Base-by-base conservation (phyloP, 2,888 invertebrate genomes). In the Acanthosepion esculentum region DNA sequence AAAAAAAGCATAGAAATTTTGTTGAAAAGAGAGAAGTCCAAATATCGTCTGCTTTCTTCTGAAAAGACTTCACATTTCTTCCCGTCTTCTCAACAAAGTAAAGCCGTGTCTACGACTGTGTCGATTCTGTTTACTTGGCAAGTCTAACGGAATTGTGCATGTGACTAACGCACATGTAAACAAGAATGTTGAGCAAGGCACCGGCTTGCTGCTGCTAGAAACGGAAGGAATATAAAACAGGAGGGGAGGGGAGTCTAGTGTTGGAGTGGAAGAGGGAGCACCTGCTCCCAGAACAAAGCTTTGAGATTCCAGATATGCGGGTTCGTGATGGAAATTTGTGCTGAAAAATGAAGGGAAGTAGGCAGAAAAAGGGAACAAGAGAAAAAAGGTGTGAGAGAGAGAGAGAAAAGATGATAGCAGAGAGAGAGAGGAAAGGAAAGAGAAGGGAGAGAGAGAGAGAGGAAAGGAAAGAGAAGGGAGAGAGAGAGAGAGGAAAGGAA, bases 91-190 rank as follows among this genome's bases (percentile, higher is more conserved):
- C 15, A 20, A 7, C 7, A 23, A 23, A 59, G 59, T 20, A 59
- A 59, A 59, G 59, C 59, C 6, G 59, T 59, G 59, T 59, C 59
- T 59, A 78, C 15, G n/a, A 15, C n/a, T n/a, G 15, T n/a, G 78
- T 78, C n/a, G 10, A 15, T 15, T 10, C 78, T 78, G n/a, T 78
- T 78, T 78, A 78, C 78, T 78, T 78, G 15, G 15, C n/a, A 59
- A 59, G 23, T 59, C 10, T 78, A 78, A 23, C 12, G 78, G 12
- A 78, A n/a, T 12, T 78, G 33, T 78, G 78, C 78, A 78, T 78
- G 78, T 78, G 78, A 78, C 78, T 78, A 78, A 78, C 78, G 78
- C 78, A 78, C 78, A 78, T 78, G 78, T 78, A 78, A 78, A 78
- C 78, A 78, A 78, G 78, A 78, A 78, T 78, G 78, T 33, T n/a